Evolutionary conservation across 2,888 invertebrate genomes (phyloP), one percentile per base, ranked within the genome.

Genomic region (Cosmopolites sordidus): DNA sequence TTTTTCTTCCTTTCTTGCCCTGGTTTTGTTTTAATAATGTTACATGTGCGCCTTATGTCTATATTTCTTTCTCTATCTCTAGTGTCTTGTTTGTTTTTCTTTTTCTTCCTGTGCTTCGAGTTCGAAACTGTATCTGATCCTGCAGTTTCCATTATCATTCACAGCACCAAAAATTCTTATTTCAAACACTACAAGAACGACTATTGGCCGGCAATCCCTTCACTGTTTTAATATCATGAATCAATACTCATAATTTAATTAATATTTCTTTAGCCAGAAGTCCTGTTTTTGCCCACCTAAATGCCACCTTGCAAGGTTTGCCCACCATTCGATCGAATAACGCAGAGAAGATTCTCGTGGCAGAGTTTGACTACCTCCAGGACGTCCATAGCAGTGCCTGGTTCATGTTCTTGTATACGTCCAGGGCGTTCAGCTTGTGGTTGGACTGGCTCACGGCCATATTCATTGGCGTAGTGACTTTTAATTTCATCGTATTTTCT

Each of bases 211-310:
- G n/a, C n/a, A n/a, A n/a, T n/a, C n/a, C n/a, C n/a, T n/a, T n/a
- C n/a, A n/a, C n/a, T n/a, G n/a, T n/a, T n/a, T n/a, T n/a, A n/a
- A n/a, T n/a, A n/a, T n/a, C n/a, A n/a, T n/a, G n/a, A n/a, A n/a
- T n/a, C n/a, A n/a, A n/a, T 8, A 29, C n/a, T 37, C n/a, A 37
- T n/a, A 12, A n/a, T 12, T 11, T 6, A 12, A n/a, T 8, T 37
- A 12, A 12, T 14, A 8, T 12, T 37, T 37, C 37, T 37, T 6
- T 42, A 89, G 90, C 85, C 78, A 74, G 78, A 79, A 86, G 86
- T 64, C 88, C 89, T 1, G 82, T 89, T 0, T 88, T 86, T 69
- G 79, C 81, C 1, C 87, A 88, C 65, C 72, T 87, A 43, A 84
- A 81, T 61, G 82, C 86, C n/a, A 82, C 84, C 1, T 72, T 89